Evolutionary conservation across 2,113 vertebrate species (phyloP), one percentile per base, ranked within the genome.

Genomic region (Hemicordylus capensis): DNA sequence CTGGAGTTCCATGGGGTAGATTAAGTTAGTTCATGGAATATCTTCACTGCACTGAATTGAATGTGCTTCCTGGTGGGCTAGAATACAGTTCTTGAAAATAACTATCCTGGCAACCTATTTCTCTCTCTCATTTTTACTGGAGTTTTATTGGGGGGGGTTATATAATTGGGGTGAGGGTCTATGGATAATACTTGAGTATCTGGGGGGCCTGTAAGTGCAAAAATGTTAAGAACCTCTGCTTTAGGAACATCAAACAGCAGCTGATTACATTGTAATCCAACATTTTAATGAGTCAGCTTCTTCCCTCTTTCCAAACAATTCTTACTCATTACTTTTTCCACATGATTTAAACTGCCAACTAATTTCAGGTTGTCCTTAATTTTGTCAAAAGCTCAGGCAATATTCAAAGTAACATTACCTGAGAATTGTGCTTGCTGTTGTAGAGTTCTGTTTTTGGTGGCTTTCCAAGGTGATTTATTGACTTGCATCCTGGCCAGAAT

Each of bases 381-480:
- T 75, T 15, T 83, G 26, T 20, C 88, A 59, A 22, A 75, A 11
- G 64, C 44, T 37, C 75, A 70, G 73, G 59, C 54, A 59, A 64
- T 63, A 46, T 79, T 63, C 39, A 79, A 20, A 59, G 46, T 63
- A 31, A 46, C 28, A 79, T 79, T 64, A 63, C 58, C 17, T 46
- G 4, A 46, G 59, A 64, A n/a, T 79, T 79, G 31, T 31, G 26
- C n/a, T 64, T 46, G 58, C 51, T 58, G 14, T 58, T 46, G 2
- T 58, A 6, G 19, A 37, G 20, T 31, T 56, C 63, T 66, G n/a
- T 66, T 31, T 31, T 34, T 66, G 64, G 64, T 66, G 31, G 64
- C 64, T 77, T 75, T 86, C 26, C 66, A 89, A 87, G 78, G 9
- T 77, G 67, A 69, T 85, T 77, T 77, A 42, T 90, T 85, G 83